Evolutionary conservation across 2,797 vertebrate genomes (phyloP).

Genomic region (Intellagama lesueurii): DNA sequence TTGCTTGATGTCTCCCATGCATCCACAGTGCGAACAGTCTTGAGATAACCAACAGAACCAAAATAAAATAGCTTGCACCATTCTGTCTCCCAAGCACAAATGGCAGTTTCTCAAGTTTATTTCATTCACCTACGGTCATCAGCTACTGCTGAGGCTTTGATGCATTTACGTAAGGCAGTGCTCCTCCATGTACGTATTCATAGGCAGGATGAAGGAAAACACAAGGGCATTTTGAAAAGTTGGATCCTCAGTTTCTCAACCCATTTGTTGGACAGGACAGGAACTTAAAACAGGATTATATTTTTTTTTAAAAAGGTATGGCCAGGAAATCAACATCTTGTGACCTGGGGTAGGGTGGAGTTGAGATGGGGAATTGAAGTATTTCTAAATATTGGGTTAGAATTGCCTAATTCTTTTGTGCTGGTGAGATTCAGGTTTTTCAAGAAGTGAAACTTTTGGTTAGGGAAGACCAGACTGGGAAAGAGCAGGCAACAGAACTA

Average conservation of each 20-base stretch:
- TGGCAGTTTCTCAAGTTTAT: constrained; percentile 13
- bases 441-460: not conserved
- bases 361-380: not conserved
- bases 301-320: not conserved
- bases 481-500: not conserved
- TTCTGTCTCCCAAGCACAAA: not conserved
- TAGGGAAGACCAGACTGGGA: not conserved
- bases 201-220: not conserved
- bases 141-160: constrained; percentile 11
- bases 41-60: constrained; percentile 20
- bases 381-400: not conserved
- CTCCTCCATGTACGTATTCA: not conserved
- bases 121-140: constrained; percentile 23
- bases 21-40: not conserved
- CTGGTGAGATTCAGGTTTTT: not conserved
- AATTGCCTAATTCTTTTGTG: constrained; percentile 2
- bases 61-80: not conserved
- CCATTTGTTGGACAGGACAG: not conserved
- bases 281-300: not conserved
- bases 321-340: not conserved
- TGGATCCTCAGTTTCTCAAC: not conserved
- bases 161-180: not conserved
- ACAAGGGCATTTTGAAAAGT: not conserved
- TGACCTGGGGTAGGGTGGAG: not conserved
- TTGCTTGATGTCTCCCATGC: not conserved